Percentiles rank a stretch among this genome's conserved stretches.
These are phyloP conservation scores for Heteronetta atricapilla DNA, from an alignment of 2,113 vertebrate species.

Conservation along the genomic window DNA sequence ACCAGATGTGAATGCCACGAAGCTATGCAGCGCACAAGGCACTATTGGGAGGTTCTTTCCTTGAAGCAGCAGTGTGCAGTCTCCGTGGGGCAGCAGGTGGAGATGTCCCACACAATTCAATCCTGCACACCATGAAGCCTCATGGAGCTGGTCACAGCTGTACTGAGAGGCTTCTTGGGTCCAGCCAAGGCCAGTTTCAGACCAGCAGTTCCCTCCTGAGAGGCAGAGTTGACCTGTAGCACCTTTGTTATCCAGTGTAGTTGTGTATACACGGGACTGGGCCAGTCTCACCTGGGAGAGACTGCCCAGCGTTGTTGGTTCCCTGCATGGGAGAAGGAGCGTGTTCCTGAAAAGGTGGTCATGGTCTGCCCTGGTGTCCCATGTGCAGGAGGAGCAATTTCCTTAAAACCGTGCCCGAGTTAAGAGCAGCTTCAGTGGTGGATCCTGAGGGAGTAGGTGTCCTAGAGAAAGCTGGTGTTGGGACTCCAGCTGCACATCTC, in stretches of 20 bases:
- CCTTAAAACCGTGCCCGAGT: not conserved
- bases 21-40: not conserved
- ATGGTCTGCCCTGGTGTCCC: not conserved
- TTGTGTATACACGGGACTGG: not conserved
- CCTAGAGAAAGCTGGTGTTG: not conserved
- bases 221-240: too few species aligned
- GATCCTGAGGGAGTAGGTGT: not conserved
- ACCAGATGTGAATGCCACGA: not conserved
- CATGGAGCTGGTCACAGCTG: accelerated
- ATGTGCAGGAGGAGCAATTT: not conserved
- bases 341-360: not conserved
- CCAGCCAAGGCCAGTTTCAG: too few species aligned
- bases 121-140: not conserved
- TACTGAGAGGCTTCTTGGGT: too few species aligned
- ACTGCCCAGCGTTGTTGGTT: not conserved
- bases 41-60: not conserved
- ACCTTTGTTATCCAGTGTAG: not conserved
- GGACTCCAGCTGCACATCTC: not conserved
- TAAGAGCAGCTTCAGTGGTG: not conserved
- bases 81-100: not conserved
- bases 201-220: too few species aligned
- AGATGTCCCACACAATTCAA: accelerated
- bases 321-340: not conserved
- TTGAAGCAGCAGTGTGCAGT: not conserved
- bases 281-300: not conserved